A percentile compares a stretch with the other conserved stretches of the same genome.
Evolutionary conservation across 2,888 invertebrate genomes (phyloP).

Genomic region (Hoplodrina blanda): DNA sequence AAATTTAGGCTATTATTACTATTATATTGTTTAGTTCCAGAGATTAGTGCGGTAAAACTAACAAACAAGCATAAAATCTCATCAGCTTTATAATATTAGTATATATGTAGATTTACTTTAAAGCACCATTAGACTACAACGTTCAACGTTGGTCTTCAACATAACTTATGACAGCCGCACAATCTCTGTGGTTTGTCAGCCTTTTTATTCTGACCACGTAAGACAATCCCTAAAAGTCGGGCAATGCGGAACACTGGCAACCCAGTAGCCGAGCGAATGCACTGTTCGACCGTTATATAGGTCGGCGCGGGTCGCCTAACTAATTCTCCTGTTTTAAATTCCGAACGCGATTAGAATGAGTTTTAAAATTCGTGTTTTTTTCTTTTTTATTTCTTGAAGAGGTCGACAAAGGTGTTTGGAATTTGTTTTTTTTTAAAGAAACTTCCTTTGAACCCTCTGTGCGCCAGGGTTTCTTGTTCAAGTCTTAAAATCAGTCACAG

Average conservation of each 20-base stretch:
- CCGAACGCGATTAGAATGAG: constrained; percentile 59
- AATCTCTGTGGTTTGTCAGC: neutral
- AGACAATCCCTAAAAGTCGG: constrained; percentile 32
- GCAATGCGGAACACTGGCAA: constrained; percentile 40
- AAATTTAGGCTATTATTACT: too few relatives aligned
- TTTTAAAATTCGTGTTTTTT: constrained; percentile 40
- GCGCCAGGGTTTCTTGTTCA: too few relatives aligned
- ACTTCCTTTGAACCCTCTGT: neutral
- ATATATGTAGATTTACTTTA: neutral
- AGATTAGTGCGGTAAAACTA: too few relatives aligned
- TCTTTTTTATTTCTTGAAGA: constrained; percentile 29
- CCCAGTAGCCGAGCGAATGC: constrained; percentile 40
- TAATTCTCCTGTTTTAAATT: constrained; percentile 60
- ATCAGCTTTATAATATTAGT: too few relatives aligned
- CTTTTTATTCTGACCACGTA: constrained; percentile 38
- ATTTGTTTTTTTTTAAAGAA: constrained; percentile 1
- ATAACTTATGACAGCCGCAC: neutral
- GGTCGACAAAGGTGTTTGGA: constrained; percentile 9
- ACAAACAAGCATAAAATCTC: neutral
- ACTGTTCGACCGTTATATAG: constrained; percentile 59
- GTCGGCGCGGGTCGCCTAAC: constrained; percentile 52
- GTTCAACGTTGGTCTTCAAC: neutral
- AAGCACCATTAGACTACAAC: neutral
- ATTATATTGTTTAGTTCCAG: too few relatives aligned
- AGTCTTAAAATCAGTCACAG: neutral